These are phyloP conservation scores for Heliangelus exortis DNA, from an alignment of 2,797 vertebrate species.

Conservation along the genomic window DNA sequence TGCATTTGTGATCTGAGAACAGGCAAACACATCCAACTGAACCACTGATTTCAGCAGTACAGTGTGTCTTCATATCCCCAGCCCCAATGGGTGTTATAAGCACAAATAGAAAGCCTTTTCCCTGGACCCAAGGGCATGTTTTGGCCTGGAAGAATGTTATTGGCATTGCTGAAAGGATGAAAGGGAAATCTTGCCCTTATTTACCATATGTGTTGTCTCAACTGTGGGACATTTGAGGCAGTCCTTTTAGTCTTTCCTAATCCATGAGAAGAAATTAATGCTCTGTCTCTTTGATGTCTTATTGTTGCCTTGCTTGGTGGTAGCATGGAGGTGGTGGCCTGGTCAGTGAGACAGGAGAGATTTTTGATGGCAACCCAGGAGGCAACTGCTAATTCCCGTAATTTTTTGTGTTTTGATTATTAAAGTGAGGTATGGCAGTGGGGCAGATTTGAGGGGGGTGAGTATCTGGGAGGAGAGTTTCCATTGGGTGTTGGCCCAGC, in stretches of 20 bases:
- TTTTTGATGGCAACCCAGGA: background rate
- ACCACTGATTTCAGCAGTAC: background rate
- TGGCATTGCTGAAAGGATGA: background rate
- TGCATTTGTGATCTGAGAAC: background rate
- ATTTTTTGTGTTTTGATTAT: background rate
- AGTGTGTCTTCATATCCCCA: background rate
- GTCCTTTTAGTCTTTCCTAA: background rate
- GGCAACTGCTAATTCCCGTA: fast-evolving
- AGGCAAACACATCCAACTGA: background rate
- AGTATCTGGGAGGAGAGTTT: background rate
- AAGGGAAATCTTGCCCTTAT: background rate
- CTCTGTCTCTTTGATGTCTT: background rate
- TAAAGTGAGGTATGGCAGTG: background rate
- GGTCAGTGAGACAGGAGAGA: background rate
- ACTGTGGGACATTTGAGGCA: background rate
- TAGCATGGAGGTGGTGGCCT: background rate
- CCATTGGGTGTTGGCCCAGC: fast-evolving
- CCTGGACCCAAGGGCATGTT: background rate
- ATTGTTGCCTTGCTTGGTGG: background rate
- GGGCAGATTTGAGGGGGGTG: background rate
- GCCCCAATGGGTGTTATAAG: background rate
- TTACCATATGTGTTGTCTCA: fast-evolving
- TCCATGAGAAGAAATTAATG: background rate
- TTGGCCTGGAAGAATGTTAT: background rate
- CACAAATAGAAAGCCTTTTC: background rate